These are phyloP conservation scores for Heterotis niloticus DNA, from an alignment of 2,113 vertebrate genomes.

Conservation along the genomic window DNA sequence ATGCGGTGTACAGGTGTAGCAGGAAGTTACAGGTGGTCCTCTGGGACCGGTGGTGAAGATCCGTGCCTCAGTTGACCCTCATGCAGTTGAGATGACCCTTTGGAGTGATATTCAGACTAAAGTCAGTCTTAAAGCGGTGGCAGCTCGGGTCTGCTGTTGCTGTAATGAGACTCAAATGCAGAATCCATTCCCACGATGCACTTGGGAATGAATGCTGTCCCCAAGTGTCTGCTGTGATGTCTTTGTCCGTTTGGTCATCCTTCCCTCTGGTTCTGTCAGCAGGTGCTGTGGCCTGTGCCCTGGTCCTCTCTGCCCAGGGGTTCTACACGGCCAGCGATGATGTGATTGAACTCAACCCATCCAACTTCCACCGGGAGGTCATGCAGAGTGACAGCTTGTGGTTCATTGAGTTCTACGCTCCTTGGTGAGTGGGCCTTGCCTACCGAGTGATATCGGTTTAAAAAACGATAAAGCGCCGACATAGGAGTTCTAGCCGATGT, in stretches of 20 bases:
- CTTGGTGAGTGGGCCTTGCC: slow-evolving; percentile 76
- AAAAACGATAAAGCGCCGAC: no score
- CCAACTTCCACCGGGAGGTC: slow-evolving; percentile 92
- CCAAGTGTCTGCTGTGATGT: neutral
- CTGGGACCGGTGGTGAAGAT: no score
- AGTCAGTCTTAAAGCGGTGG: no score
- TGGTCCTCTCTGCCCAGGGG: slow-evolving; percentile 69
- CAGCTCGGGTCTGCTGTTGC: neutral
- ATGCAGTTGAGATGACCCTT: no score
- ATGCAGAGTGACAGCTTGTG: slow-evolving; percentile 87
- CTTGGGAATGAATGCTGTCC: neutral
- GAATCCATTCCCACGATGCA: neutral
- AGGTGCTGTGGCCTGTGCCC: slow-evolving; percentile 77
- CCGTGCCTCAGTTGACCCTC: no score
- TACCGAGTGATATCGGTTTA: no score
- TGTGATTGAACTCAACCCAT: slow-evolving; percentile 81
- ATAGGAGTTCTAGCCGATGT: no score
- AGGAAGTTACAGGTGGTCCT: no score
- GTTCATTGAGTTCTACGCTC: slow-evolving; percentile 94
- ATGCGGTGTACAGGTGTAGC: no score
- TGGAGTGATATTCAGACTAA: no score
- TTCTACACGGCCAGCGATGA: slow-evolving; percentile 85
- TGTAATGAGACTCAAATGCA: neutral
- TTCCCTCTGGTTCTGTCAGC: slow-evolving; percentile 48
- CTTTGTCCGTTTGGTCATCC: neutral